These are phyloP conservation scores for Cylas formicarius DNA, from an alignment of 1,140 invertebrate genomes.

Conservation along the genomic window DNA sequence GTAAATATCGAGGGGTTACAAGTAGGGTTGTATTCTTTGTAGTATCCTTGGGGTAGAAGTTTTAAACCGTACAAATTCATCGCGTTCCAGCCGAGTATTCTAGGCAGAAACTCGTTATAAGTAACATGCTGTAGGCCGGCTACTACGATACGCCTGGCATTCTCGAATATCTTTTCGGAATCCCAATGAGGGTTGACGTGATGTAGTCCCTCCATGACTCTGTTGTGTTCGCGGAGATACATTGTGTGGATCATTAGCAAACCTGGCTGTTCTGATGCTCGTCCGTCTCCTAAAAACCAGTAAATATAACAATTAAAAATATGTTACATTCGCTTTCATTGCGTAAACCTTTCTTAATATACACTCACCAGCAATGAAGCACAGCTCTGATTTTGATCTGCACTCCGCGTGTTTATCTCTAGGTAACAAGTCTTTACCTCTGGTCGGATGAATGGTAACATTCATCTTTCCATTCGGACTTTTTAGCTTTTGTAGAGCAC, in stretches of 20 bases:
- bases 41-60: slow-evolving; percentile 78
- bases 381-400: slow-evolving; percentile 71
- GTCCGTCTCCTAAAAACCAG: slow-evolving; percentile 49
- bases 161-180: slow-evolving; percentile 77
- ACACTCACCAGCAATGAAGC: slow-evolving; percentile 69
- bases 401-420: slow-evolving; percentile 74
- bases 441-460: slow-evolving; percentile 62
- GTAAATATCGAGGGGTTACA: slow-evolving; percentile 89
- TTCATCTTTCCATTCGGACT: slow-evolving; percentile 74
- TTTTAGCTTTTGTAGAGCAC: slow-evolving; percentile 58
- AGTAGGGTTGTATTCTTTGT: slow-evolving; percentile 84
- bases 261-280: slow-evolving; percentile 81
- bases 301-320: background rate
- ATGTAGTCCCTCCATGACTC: slow-evolving; percentile 74
- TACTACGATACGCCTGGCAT: slow-evolving; percentile 74
- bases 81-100: slow-evolving; percentile 84
- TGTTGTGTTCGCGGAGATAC: slow-evolving; percentile 83
- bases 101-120: slow-evolving; percentile 90
- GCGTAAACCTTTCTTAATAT: too few relatives aligned
- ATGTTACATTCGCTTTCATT: too few relatives aligned
- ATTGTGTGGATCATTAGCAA: slow-evolving; percentile 78
- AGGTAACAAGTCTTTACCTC: slow-evolving; percentile 72
- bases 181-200: slow-evolving; percentile 85
- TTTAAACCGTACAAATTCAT: slow-evolving; percentile 81
- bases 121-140: slow-evolving; percentile 88